Conservation (phyloP, 2,113 vertebrate species). For the Oncorhynchus gorbuscha region DNA sequence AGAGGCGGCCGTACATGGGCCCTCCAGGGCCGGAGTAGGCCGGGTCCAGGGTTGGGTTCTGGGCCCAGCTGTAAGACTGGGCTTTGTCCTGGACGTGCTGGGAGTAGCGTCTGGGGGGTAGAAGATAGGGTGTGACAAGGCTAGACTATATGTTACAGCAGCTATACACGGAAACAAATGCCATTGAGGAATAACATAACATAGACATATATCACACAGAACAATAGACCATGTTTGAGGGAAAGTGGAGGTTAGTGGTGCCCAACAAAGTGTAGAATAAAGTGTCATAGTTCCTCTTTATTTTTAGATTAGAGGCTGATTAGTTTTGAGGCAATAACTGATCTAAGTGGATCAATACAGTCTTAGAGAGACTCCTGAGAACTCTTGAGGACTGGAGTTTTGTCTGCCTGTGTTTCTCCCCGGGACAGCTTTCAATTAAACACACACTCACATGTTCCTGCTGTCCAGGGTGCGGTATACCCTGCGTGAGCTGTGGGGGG, state of each 20-base stretch:
- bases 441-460: constrained; percentile 71
- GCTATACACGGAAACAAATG: background rate
- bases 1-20: constrained; percentile 72
- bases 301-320: constrained; percentile 16
- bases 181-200: background rate
- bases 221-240: constrained; percentile 25
- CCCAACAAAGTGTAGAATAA: constrained; percentile 28
- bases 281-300: background rate
- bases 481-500: constrained; percentile 69
- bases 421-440: no score
- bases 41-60: constrained; percentile 60
- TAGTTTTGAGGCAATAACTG: constrained; percentile 20
- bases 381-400: no score
- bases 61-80: constrained; percentile 73
- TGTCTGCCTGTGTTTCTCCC: no score
- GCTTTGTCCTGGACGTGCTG: constrained; percentile 68
- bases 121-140: constrained; percentile 19
- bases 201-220: constrained; percentile 37
- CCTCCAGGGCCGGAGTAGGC: constrained; percentile 60
- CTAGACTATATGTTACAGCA: constrained; percentile 7
- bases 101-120: constrained; percentile 66
- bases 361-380: background rate
- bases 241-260: constrained; percentile 41
- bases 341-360: constrained; percentile 46
- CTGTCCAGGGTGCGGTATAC: constrained; percentile 78